A percentile compares a stretch with the other conserved stretches of the same genome.
phyloP scores from a whole-genome alignment of 2,113 vertebrate genomes.

The Pachycephala philippinensis region DNA sequence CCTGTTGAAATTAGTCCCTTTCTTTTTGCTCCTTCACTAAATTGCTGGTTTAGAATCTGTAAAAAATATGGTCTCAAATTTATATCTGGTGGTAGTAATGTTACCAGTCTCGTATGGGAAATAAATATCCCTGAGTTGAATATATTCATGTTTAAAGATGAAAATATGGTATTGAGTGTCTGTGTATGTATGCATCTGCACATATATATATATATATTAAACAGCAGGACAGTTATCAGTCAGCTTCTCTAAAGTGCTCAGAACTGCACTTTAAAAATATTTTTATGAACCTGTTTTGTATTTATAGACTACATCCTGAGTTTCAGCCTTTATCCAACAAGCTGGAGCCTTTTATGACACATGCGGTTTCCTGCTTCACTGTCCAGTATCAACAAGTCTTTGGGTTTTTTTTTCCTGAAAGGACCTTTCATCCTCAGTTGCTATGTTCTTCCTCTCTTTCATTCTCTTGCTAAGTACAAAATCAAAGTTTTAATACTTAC shows the following conservation, averaged over 20 bases:
- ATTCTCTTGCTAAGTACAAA: background rate
- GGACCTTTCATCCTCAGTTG: background rate
- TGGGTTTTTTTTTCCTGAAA: background rate
- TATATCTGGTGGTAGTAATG: background rate
- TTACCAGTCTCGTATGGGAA: background rate
- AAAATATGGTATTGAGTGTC: background rate
- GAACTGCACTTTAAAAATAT: background rate
- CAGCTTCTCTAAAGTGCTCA: background rate
- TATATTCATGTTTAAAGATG: background rate
- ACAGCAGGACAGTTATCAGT: background rate
- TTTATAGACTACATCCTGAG: constrained; percentile 19
- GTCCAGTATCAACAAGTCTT: constrained; percentile 16
- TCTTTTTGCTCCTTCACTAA: background rate
- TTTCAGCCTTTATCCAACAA: background rate
- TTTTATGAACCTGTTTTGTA: background rate
- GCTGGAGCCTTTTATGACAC: background rate
- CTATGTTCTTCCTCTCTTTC: background rate
- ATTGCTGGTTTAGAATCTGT: background rate
- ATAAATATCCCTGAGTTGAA: background rate
- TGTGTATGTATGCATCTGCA: background rate
- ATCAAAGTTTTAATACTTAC: constrained; percentile 15
- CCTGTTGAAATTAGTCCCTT: background rate
- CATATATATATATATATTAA: background rate
- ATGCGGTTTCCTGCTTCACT: background rate
- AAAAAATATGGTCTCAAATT: background rate